phyloP scores from a whole-genome alignment of 2,888 invertebrate genomes.

The Ormyrus pomaceus region DNA sequence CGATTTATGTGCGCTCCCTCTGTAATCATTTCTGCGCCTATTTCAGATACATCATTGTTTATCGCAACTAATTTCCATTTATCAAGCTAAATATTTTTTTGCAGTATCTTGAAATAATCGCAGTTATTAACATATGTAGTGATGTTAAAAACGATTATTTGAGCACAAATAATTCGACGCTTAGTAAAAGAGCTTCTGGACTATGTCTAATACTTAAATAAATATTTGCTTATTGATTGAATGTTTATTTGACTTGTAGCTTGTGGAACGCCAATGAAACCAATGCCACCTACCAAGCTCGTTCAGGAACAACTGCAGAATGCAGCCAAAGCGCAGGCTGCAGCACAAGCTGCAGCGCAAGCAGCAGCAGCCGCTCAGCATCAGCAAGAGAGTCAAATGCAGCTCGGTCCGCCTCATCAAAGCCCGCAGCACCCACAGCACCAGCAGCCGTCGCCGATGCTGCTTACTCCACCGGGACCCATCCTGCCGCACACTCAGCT shows the following conservation, averaged over 20 bases:
- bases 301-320: conserved; percentile 76
- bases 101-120: background rate
- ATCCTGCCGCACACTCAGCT: conserved; percentile 83
- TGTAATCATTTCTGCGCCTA: background rate
- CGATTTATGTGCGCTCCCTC: conserved; percentile 38
- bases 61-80: background rate
- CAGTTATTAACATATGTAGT: background rate
- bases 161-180: conserved; percentile 33
- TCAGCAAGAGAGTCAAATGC: conserved; percentile 72
- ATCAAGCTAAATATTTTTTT: background rate
- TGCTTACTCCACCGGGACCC: conserved; percentile 86
- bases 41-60: background rate
- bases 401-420: conserved; percentile 71
- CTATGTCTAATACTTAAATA: conserved; percentile 43
- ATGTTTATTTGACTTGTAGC: conserved; percentile 75
- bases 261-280: conserved; percentile 80
- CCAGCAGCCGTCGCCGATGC: conserved; percentile 78
- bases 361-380: conserved; percentile 73
- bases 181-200: conserved; percentile 58
- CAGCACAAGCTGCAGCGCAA: conserved; percentile 69
- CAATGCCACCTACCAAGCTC: conserved; percentile 89
- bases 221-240: background rate
- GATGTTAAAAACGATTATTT: background rate
- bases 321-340: conserved; percentile 73
- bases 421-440: conserved; percentile 70